phyloP scores from a whole-genome alignment of 2,113 vertebrate genomes.

The Scopus umbretta region DNA sequence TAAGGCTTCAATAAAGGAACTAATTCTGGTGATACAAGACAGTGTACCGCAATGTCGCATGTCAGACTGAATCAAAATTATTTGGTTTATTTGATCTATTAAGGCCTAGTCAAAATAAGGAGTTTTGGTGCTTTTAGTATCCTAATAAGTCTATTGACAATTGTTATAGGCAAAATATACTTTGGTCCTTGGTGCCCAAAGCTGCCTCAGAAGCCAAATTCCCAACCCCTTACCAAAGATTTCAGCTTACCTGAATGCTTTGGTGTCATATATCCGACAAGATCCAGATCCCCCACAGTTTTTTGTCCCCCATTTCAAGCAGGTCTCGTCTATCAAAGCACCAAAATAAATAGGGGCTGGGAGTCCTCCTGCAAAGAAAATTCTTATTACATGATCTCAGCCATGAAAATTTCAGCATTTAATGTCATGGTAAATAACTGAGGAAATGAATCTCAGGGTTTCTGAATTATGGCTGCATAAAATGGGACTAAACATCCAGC shows the following conservation, averaged over 20 bases:
- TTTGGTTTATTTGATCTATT: not conserved
- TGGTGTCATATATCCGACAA: slow-evolving; percentile 85
- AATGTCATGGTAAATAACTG: not conserved
- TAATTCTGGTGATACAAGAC: not conserved
- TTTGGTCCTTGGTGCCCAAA: not conserved
- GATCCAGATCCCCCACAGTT: slow-evolving; percentile 84
- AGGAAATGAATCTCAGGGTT: slow-evolving; percentile 48
- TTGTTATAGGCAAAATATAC: not conserved
- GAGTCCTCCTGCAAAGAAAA: slow-evolving; percentile 86
- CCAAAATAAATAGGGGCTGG: slow-evolving; percentile 95
- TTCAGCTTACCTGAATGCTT: slow-evolving; percentile 82
- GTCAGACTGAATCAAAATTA: not conserved
- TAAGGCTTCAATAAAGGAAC: not conserved
- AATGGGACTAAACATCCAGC: not conserved
- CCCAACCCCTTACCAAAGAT: not conserved
- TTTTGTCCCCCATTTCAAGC: slow-evolving; percentile 90
- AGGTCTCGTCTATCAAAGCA: slow-evolving; percentile 87
- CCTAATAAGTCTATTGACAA: not conserved
- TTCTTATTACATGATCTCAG: not conserved
- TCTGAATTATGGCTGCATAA: not conserved
- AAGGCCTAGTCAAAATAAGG: not conserved
- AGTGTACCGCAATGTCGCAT: not conserved
- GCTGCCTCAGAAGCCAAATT: not conserved
- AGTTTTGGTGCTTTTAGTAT: not conserved
- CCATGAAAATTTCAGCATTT: not conserved